These are phyloP conservation scores for Gryllus longicercus DNA, from an alignment of 2,888 invertebrate species.

Conservation along the genomic window DNA sequence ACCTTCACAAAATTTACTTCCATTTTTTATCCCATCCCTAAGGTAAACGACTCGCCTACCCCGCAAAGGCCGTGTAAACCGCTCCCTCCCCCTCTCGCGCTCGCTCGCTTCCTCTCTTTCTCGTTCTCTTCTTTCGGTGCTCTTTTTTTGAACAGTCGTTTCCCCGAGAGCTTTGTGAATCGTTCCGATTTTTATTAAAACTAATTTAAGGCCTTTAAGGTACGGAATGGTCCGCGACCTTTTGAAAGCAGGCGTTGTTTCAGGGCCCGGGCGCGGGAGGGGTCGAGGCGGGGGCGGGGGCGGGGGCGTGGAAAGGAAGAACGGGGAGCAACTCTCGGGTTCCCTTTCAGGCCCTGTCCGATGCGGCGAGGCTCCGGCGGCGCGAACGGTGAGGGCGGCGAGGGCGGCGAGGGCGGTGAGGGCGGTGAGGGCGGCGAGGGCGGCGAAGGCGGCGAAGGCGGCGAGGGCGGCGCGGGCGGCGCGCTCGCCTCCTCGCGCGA, in stretches of 20 bases:
- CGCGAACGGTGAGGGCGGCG: too few species aligned
- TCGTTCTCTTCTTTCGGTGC: not conserved
- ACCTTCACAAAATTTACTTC: too few species aligned
- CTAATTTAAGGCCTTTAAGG: slow-evolving; percentile 1
- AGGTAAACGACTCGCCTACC: too few species aligned
- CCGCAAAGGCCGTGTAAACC: too few species aligned
- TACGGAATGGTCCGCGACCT: not conserved
- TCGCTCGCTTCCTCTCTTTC: too few species aligned
- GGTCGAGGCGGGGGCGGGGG: not conserved
- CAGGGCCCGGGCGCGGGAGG: not conserved
- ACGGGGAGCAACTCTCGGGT: not conserved
- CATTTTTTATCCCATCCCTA: too few species aligned
- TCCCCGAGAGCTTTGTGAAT: not conserved
- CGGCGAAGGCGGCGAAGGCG: too few species aligned
- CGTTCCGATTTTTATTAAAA: slow-evolving; percentile 11
- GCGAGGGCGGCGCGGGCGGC: too few species aligned
- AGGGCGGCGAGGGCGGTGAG: too few species aligned
- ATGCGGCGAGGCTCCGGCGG: not conserved
- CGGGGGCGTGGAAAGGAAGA: not conserved
- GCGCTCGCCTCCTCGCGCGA: not conserved
- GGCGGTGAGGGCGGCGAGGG: not conserved
- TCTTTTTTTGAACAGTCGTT: not conserved
- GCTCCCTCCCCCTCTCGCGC: too few species aligned
- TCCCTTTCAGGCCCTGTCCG: not conserved
- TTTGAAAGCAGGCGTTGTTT: slow-evolving; percentile 1